phyloP scores from a whole-genome alignment of 2,113 vertebrate species.

The Spheniscus mendiculus region DNA sequence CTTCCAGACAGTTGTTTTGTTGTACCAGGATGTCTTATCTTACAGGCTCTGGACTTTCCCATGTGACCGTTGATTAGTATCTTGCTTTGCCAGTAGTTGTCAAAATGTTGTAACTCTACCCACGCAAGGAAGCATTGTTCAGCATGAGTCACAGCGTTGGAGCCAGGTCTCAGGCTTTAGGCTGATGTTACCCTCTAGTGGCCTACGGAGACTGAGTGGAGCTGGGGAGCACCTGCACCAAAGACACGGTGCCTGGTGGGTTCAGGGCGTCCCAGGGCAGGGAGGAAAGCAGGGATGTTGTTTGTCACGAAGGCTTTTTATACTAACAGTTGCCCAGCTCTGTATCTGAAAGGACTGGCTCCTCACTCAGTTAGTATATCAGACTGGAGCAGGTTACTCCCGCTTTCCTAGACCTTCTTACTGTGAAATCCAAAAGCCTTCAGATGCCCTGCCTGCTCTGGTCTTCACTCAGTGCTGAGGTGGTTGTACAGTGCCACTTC shows the following conservation, averaged over 20 bases:
- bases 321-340: background rate
- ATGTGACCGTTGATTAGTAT: background rate
- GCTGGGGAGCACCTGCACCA: fast-evolving
- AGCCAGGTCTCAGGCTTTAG: background rate
- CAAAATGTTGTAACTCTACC: background rate
- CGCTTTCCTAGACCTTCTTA: background rate
- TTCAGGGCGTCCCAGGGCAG: background rate
- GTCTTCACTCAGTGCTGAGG: background rate
- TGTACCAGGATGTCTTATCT: background rate
- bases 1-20: background rate
- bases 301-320: background rate
- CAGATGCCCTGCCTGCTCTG: background rate
- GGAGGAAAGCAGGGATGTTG: background rate
- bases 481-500: background rate
- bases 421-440: background rate
- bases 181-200: constrained; percentile 52
- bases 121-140: background rate
- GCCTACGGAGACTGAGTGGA: background rate
- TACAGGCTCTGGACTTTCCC: background rate
- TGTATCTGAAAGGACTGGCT: background rate
- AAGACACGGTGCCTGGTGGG: background rate
- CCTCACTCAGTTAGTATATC: background rate
- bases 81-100: constrained; percentile 15
- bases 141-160: background rate
- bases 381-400: background rate